Percentiles rank a stretch among this genome's conserved stretches.
Conservation (phyloP, 2,113 vertebrate genomes). For the Saguinus imperator region DNA sequence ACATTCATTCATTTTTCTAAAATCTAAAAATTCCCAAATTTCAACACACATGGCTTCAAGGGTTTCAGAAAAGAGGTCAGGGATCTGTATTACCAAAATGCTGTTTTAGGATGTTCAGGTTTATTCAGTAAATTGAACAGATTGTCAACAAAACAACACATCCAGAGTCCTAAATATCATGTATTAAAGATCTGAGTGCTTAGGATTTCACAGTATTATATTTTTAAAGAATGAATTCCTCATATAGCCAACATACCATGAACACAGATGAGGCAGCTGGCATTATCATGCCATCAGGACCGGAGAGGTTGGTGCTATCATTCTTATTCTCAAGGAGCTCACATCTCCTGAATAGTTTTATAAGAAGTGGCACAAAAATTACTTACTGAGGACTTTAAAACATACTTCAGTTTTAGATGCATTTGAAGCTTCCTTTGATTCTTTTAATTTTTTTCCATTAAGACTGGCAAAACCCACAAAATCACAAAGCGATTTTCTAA, state of each 20-base stretch:
- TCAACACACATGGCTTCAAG: neutral
- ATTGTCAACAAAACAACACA: neutral
- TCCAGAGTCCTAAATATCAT: neutral
- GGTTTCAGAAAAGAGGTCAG: neutral
- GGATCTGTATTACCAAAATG: neutral
- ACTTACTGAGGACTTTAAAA: neutral
- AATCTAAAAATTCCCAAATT: neutral
- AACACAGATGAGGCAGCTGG: neutral
- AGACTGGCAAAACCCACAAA: neutral
- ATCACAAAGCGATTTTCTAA: neutral
- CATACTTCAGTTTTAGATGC: neutral
- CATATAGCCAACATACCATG: neutral
- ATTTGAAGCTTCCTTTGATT: constrained; percentile 44
- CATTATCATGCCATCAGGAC: fast-evolving
- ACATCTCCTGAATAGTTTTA: neutral
- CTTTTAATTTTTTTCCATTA: constrained; percentile 54
- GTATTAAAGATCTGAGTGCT: neutral
- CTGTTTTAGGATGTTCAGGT: neutral
- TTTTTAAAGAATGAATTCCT: neutral
- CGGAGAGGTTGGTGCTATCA: no score
- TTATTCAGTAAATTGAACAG: constrained; percentile 5
- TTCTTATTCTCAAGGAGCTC: neutral
- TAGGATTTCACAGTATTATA: neutral
- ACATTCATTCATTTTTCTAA: constrained; percentile 13
- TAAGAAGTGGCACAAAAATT: constrained; percentile 23